Evolutionary conservation across 2,888 invertebrate species (phyloP).

Genomic region (Conus canariensis): DNA sequence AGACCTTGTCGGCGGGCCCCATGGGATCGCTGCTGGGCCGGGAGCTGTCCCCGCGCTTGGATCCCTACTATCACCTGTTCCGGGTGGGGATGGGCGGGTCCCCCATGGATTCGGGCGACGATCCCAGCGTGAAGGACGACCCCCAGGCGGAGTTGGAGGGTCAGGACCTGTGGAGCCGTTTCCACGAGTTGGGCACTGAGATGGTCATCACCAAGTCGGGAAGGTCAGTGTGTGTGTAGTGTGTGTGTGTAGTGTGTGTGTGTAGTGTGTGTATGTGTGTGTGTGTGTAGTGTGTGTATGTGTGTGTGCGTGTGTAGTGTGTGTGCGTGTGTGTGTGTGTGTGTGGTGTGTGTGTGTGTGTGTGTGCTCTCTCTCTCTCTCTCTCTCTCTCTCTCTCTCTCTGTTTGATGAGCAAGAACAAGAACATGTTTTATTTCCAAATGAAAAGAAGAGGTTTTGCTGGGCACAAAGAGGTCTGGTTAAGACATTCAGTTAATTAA

Average conservation of each 20-base stretch:
- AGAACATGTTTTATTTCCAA: no score
- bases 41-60: conserved; percentile 31
- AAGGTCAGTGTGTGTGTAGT: conserved; percentile 28
- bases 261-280: not conserved
- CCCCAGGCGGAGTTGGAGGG: conserved; percentile 48
- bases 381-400: no score
- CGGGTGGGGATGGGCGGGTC: not conserved
- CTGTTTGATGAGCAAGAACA: no score
- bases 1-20: conserved; percentile 33
- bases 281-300: not conserved
- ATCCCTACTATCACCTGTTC: conserved; percentile 21
- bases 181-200: conserved; percentile 48
- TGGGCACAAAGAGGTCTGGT: no score
- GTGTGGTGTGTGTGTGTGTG: not conserved
- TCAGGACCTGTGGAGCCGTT: conserved; percentile 48
- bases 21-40: conserved; percentile 9
- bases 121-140: conserved; percentile 49
- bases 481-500: no score
- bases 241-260: not conserved
- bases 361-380: not conserved
- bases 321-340: not conserved
- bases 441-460: no score
- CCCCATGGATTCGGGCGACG: conserved; percentile 40
- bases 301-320: not conserved
- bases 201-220: conserved; percentile 53